phyloP scores from a whole-genome alignment of 2,113 vertebrate species.

The Albula goreensis region DNA sequence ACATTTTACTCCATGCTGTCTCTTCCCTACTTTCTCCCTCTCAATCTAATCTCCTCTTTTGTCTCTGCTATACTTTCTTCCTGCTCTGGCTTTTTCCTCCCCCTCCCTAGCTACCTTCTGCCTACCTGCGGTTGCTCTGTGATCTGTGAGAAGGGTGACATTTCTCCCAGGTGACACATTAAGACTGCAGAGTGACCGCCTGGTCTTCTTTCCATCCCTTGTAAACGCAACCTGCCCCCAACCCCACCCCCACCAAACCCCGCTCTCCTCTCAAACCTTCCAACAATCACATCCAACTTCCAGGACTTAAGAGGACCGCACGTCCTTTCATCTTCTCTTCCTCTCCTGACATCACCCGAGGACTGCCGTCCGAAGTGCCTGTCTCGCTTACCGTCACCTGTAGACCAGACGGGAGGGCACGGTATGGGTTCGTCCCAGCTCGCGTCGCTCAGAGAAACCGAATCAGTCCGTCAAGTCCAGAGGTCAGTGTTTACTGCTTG shows the following conservation, averaged over 20 bases:
- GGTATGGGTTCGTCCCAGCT: background rate
- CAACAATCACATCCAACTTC: background rate
- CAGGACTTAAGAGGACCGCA: background rate
- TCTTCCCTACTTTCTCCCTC: background rate
- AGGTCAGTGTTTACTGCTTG: background rate
- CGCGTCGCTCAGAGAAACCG: background rate
- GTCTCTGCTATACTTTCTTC: background rate
- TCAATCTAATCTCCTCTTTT: background rate
- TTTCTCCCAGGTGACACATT: conserved; percentile 16
- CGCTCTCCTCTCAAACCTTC: too few relatives aligned
- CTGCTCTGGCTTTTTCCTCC: background rate
- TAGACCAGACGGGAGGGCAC: background rate
- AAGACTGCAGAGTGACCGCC: background rate
- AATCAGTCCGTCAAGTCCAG: background rate
- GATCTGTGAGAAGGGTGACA: conserved; percentile 6
- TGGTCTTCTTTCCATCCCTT: conserved; percentile 5
- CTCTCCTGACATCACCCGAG: background rate
- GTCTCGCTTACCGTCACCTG: background rate
- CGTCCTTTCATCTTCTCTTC: background rate
- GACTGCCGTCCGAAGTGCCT: conserved; percentile 10
- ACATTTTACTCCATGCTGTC: background rate
- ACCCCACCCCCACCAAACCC: too few relatives aligned
- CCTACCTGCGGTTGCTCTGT: background rate
- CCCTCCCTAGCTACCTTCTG: background rate
- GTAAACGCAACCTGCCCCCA: background rate